These are phyloP conservation scores for Luffia ferchaultella DNA, from an alignment of 2,888 invertebrate genomes.

Conservation along the genomic window DNA sequence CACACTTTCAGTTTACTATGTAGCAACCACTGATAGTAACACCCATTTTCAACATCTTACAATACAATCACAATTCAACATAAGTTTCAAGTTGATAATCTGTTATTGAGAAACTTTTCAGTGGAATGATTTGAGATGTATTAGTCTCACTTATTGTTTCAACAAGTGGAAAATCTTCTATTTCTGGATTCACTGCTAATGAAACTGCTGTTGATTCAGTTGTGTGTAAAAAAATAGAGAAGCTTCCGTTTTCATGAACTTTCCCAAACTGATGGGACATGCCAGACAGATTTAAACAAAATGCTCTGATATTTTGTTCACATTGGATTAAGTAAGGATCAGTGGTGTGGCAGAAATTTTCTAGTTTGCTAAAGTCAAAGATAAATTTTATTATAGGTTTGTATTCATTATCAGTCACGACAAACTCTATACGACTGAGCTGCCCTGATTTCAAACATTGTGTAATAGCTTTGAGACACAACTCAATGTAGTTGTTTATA, in stretches of 20 bases:
- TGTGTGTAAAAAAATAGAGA: constrained; percentile 68
- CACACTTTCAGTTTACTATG: too few species aligned
- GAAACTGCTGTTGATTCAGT: constrained; percentile 65
- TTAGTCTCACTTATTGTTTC: constrained; percentile 29
- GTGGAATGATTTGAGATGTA: constrained; percentile 33
- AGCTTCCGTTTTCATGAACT: constrained; percentile 62
- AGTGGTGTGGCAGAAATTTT: constrained; percentile 30
- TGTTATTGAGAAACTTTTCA: constrained; percentile 37
- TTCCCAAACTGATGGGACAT: constrained; percentile 48
- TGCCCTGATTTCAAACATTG: constrained; percentile 57
- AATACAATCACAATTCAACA: constrained; percentile 27
- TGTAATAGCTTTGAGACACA: constrained; percentile 55
- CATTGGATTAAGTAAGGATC: constrained; percentile 70
- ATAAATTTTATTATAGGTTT: constrained; percentile 34
- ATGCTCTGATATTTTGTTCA: constrained; percentile 68
- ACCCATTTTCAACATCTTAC: too few species aligned
- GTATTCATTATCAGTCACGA: constrained; percentile 37
- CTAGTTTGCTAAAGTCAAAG: constrained; percentile 37
- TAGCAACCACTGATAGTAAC: too few species aligned
- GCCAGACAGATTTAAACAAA: constrained; percentile 66
- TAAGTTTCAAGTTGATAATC: constrained; percentile 37
- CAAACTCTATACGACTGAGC: constrained; percentile 58
- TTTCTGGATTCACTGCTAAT: constrained; percentile 58
- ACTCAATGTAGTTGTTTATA: constrained; percentile 68
- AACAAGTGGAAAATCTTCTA: constrained; percentile 49